phyloP scores from a whole-genome alignment of 1,140 invertebrate genomes.

The Megalonaias nervosa region DNA sequence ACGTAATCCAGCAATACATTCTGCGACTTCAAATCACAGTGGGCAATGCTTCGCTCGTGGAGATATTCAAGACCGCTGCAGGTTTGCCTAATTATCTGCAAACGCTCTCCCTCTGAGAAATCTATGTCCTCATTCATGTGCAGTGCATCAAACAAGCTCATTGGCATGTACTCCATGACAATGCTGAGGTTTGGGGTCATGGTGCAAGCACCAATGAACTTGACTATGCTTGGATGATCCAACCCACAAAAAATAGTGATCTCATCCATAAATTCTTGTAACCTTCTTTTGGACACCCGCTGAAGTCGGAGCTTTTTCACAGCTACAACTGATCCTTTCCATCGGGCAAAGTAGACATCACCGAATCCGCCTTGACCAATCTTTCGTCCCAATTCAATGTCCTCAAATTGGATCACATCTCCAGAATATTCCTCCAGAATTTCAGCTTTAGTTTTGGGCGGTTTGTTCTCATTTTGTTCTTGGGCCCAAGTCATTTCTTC shows the following conservation, averaged over 20 bases:
- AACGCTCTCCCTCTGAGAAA: neutral
- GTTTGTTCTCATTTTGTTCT: constrained; percentile 2
- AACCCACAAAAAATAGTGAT: constrained; percentile 32
- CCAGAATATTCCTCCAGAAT: constrained; percentile 26
- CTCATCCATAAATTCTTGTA: constrained; percentile 37
- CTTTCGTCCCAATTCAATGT: constrained; percentile 30
- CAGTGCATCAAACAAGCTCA: constrained; percentile 41
- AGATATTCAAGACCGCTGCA: constrained; percentile 17
- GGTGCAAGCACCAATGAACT: constrained; percentile 42
- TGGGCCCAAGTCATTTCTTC: constrained; percentile 19
- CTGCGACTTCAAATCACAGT: constrained; percentile 21
- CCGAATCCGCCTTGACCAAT: constrained; percentile 44
- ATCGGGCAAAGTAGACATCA: constrained; percentile 37
- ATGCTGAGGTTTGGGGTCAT: constrained; percentile 41
- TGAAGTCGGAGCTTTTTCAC: constrained; percentile 41
- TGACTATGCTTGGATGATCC: constrained; percentile 43
- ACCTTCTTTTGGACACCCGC: constrained; percentile 26
- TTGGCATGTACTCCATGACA: constrained; percentile 51
- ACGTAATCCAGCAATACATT: constrained; percentile 24
- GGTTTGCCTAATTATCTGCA: constrained; percentile 1
- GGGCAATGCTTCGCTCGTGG: constrained; percentile 6
- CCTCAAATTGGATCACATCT: constrained; percentile 32
- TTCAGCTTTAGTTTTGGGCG: constrained; percentile 19
- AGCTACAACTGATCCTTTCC: constrained; percentile 38
- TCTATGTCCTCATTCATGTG: constrained; percentile 27